phyloP scores from a whole-genome alignment of 2,888 invertebrate genomes.

The Xanthorhoe designata region DNA sequence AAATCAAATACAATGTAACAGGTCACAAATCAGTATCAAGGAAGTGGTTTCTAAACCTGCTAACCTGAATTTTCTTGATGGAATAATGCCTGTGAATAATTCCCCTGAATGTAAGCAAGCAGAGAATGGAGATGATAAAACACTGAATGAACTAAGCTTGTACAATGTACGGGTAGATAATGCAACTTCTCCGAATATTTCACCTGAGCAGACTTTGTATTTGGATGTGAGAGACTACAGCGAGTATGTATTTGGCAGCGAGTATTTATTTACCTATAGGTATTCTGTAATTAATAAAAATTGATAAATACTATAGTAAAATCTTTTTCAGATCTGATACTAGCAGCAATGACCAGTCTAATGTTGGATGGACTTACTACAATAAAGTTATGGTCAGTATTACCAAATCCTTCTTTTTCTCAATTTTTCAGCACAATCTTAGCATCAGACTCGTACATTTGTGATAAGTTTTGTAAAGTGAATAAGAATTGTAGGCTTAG shows the following conservation, averaged over 20 bases:
- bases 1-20: constrained; percentile 75
- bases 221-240: constrained; percentile 80
- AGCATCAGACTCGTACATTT: too few relatives aligned
- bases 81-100: constrained; percentile 62
- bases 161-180: constrained; percentile 79
- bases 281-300: background rate
- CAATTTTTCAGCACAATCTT: background rate
- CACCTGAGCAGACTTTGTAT: constrained; percentile 78
- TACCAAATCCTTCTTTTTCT: constrained; percentile 10
- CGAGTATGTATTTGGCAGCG: constrained; percentile 72
- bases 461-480: too few relatives aligned
- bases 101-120: constrained; percentile 36
- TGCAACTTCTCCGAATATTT: constrained; percentile 76
- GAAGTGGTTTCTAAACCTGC: constrained; percentile 68
- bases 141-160: constrained; percentile 76
- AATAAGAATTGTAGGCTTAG: too few relatives aligned
- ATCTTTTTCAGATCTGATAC: constrained; percentile 72
- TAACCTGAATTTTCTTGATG: constrained; percentile 76
- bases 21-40: constrained; percentile 76
- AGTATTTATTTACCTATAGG: constrained; percentile 1
- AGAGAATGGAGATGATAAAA: constrained; percentile 69
- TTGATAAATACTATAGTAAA: background rate
- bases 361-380: constrained; percentile 89
- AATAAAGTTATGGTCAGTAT: constrained; percentile 88
- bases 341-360: constrained; percentile 83